phyloP scores from a whole-genome alignment of 2,113 vertebrate species.

The Bambusicola thoracicus region DNA sequence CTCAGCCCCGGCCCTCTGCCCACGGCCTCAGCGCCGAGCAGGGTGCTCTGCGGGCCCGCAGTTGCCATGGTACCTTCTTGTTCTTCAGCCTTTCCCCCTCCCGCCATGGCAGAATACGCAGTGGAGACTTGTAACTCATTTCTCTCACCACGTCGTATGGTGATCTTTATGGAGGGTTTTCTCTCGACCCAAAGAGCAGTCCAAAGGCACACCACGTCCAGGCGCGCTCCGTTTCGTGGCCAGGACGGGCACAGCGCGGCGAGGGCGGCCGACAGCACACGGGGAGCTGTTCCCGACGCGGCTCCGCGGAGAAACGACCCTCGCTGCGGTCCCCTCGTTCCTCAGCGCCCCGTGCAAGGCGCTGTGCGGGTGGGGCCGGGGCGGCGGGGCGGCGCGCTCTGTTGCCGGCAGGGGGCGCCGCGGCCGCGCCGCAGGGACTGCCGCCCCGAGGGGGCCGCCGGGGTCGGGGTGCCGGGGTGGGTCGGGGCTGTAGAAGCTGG shows the following conservation, averaged over 20 bases:
- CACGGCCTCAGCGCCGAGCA: too few relatives aligned
- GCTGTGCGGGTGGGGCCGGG: neutral
- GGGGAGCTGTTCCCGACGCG: neutral
- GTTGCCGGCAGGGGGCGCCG: neutral
- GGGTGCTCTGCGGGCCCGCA: neutral
- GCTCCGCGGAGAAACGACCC: neutral
- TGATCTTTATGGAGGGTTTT: fast-evolving
- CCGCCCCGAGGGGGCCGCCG: too few relatives aligned
- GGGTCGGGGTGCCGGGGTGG: too few relatives aligned
- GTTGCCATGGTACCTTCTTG: neutral
- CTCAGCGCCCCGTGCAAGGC: fast-evolving
- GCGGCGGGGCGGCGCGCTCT: neutral
- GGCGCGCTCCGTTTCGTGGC: neutral
- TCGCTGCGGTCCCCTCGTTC: too few relatives aligned
- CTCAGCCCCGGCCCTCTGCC: too few relatives aligned
- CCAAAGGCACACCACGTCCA: fast-evolving
- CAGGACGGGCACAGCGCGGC: neutral
- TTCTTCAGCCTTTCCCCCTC: neutral
- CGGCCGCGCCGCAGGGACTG: too few relatives aligned
- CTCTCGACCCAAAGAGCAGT: fast-evolving
- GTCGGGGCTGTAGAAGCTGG: too few relatives aligned
- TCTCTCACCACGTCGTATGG: neutral
- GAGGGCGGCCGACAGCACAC: fast-evolving
- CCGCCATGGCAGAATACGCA: neutral
- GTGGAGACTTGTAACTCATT: neutral